Evolutionary conservation across 2,797 vertebrate species (phyloP).

Genomic region (Sphenodon punctatus): DNA sequence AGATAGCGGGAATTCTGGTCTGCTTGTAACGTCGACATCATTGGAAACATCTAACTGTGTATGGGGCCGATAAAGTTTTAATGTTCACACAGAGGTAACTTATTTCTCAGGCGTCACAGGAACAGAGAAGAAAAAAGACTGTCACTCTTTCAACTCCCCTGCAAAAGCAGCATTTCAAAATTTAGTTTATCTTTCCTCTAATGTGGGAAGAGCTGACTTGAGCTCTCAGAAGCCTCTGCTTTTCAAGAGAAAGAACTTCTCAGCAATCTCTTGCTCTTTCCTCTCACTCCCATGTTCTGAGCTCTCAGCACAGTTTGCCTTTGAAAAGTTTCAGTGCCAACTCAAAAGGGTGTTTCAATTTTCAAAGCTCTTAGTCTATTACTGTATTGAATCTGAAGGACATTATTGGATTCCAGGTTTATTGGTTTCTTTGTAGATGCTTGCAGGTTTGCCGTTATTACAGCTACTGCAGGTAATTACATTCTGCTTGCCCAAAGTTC

Average conservation of each 20-base stretch:
- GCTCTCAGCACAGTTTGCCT: neutral
- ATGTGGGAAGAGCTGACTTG: neutral
- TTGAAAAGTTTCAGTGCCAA: neutral
- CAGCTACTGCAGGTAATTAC: neutral
- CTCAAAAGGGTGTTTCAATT: neutral
- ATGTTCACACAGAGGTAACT: neutral
- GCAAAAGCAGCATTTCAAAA: neutral
- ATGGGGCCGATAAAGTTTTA: neutral
- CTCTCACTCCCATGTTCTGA: neutral
- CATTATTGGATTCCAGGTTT: neutral
- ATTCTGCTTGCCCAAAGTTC: neutral
- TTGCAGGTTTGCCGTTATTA: neutral
- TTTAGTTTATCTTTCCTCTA: neutral
- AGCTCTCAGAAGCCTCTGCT: neutral
- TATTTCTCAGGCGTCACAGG: neutral
- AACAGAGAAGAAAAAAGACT: neutral
- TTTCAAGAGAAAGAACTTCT: neutral
- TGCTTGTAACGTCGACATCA: neutral
- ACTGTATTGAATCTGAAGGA: neutral
- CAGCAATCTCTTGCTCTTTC: neutral
- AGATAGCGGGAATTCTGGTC: neutral
- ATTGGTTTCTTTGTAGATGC: neutral
- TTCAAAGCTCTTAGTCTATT: neutral
- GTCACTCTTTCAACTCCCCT: neutral
- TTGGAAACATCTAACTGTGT: neutral